Conservation (phyloP, 2,113 vertebrate species). For the Leptobrachium ailaonicum region DNA sequence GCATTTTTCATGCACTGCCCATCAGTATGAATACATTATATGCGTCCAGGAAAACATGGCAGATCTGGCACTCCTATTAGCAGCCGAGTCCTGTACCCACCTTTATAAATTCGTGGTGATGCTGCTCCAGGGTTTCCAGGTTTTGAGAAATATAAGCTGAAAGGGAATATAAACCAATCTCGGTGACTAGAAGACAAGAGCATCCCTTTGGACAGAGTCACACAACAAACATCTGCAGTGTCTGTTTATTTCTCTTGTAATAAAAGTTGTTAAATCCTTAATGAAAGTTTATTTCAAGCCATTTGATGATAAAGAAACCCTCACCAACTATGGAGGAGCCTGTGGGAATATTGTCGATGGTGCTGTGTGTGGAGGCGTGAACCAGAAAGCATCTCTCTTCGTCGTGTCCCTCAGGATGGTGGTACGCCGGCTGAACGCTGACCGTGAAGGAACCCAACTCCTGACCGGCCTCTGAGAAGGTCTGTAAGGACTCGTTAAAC, state of each 20-base stretch:
- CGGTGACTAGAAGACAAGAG: too few relatives aligned
- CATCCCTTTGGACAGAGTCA: too few relatives aligned
- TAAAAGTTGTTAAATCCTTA: too few relatives aligned
- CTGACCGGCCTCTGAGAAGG: slow-evolving; percentile 62
- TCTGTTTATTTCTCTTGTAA: too few relatives aligned
- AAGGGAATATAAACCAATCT: neutral
- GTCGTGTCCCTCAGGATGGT: slow-evolving; percentile 48
- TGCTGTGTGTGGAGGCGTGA: slow-evolving; percentile 67
- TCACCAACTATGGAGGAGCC: slow-evolving; percentile 78
- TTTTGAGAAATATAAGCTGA: slow-evolving; percentile 71
- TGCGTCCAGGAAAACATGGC: too few relatives aligned
- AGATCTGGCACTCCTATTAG: too few relatives aligned
- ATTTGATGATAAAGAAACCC: neutral
- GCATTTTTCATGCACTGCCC: too few relatives aligned
- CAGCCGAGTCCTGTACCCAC: slow-evolving; percentile 55
- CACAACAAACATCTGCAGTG: too few relatives aligned
- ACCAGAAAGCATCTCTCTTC: slow-evolving; percentile 68
- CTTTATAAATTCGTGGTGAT: slow-evolving; percentile 77
- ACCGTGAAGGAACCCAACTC: slow-evolving; percentile 71
- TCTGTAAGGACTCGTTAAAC: slow-evolving; percentile 76
- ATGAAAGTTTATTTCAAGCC: too few relatives aligned
- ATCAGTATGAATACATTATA: too few relatives aligned
- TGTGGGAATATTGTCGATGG: slow-evolving; percentile 63
- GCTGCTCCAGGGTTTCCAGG: slow-evolving; percentile 76
- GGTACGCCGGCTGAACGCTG: slow-evolving; percentile 62